Base-by-base conservation (phyloP, 2,888 invertebrate species). In the Galerucella pusilla region DNA sequence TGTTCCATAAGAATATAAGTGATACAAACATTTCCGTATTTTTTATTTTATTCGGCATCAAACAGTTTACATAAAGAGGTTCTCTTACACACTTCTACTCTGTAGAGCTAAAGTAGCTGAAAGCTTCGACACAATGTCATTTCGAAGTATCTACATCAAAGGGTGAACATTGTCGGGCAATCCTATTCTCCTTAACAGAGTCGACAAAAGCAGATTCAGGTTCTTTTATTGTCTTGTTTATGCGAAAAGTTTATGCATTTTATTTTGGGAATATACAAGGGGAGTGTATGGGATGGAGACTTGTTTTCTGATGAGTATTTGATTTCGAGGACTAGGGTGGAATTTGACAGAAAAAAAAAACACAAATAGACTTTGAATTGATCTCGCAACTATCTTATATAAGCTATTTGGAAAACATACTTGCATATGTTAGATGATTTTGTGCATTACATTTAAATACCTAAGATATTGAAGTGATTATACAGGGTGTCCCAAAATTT, bases 151-250 rank as follows among this genome's bases (percentile, higher is more conserved):
- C 16, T 45, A 68, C 59, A 54, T 68, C 68, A 68, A 68, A 68
- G 67, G 20, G 54, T 42, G 67, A 67, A 35, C 61, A 49, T 70
- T 70, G 61, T 70, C 11, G 61, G 46, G 49, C 69, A 28, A 61
- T 52, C 25, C 61, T 61, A 61, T 70, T 70, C 52, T 63, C 69
- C 57, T 57, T 71, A 66, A 71, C 42, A 66, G 71, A 66, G 66
- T 71, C 46, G 45, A 52, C 59, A 71, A 71, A 66, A 71, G 65
- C 71, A 25, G 65, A 65, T 71, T 65, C 59, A 16, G 66, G 71
- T 59, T 45, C 35, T 71, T 71, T 66, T 71, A 71, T 71, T 71
- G 65, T 57, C 71, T 59, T 71, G 65, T 71, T 65, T 65, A 66
- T 59, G 59, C 10, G 59, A 71, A 71, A 71, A 71, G 65, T 71